phyloP scores from a whole-genome alignment of 2,888 invertebrate species.

The Caenorhabditis sp. region DNA sequence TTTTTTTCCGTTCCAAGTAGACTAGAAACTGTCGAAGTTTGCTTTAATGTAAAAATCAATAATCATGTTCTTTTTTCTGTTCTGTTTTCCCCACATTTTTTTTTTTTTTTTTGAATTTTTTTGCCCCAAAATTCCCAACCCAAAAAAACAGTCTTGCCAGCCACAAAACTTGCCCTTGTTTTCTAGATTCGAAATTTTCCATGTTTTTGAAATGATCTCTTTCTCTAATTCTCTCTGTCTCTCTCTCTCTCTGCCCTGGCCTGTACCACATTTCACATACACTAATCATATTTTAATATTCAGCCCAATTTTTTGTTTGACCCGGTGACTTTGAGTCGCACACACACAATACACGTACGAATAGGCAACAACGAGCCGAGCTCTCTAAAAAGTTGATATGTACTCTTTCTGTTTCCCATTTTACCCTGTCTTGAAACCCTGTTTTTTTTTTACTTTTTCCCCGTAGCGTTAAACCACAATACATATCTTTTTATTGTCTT shows the following conservation, averaged over 20 bases:
- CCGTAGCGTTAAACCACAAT: not conserved
- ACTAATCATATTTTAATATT: not conserved
- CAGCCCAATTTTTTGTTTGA: not conserved
- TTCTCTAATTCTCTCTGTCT: not conserved
- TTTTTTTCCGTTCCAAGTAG: not conserved
- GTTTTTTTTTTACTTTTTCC: not conserved
- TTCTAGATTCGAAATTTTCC: not conserved
- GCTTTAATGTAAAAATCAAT: not conserved
- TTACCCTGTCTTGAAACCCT: too few relatives aligned
- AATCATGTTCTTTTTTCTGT: too few relatives aligned
- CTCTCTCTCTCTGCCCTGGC: not conserved
- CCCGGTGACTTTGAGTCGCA: not conserved
- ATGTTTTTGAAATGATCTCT: not conserved
- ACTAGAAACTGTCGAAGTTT: not conserved
- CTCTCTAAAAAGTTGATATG: slow-evolving; percentile 1
- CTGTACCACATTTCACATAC: not conserved
- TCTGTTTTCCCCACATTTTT: too few relatives aligned
- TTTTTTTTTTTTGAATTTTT: too few relatives aligned
- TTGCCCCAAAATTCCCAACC: too few relatives aligned
- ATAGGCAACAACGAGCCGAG: not conserved
- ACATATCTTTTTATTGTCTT: not conserved
- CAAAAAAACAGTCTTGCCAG: not conserved
- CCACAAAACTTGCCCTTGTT: not conserved
- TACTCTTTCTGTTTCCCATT: not conserved
- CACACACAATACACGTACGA: not conserved